Conservation (phyloP, 2,797 vertebrate genomes). For the Scolopax rusticola region DNA sequence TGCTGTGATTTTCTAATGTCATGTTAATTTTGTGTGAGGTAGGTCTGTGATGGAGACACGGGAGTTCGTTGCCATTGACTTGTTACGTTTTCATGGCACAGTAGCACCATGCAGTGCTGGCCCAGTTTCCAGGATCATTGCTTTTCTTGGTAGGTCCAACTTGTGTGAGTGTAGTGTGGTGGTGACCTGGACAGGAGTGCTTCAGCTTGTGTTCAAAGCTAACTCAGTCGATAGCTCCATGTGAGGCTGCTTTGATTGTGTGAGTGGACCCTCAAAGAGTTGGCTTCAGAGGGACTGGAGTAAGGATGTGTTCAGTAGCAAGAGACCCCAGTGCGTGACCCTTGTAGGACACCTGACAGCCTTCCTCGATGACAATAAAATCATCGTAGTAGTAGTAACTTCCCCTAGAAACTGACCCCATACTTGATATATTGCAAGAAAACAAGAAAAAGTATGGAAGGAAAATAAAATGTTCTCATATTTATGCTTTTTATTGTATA, state of each 20-base stretch:
- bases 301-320: neutral
- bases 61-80: neutral
- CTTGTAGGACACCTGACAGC: neutral
- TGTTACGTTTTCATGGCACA: neutral
- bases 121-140: neutral
- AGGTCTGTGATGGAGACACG: neutral
- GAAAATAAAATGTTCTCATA: neutral
- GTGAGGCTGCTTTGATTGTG: neutral
- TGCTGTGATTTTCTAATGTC: neutral
- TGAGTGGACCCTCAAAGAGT: neutral
- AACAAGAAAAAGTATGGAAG: neutral
- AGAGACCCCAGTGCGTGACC: neutral
- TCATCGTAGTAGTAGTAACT: neutral
- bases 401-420: neutral
- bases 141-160: neutral
- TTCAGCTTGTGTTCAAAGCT: neutral
- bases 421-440: neutral
- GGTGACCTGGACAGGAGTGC: neutral
- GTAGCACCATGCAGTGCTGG: neutral
- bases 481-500: neutral
- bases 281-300: neutral
- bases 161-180: fast-evolving
- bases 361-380: neutral
- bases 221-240: too few relatives aligned
- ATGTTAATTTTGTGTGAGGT: neutral